phyloP scores from a whole-genome alignment of 2,113 vertebrate species.

The Muntiacus reevesi region DNA sequence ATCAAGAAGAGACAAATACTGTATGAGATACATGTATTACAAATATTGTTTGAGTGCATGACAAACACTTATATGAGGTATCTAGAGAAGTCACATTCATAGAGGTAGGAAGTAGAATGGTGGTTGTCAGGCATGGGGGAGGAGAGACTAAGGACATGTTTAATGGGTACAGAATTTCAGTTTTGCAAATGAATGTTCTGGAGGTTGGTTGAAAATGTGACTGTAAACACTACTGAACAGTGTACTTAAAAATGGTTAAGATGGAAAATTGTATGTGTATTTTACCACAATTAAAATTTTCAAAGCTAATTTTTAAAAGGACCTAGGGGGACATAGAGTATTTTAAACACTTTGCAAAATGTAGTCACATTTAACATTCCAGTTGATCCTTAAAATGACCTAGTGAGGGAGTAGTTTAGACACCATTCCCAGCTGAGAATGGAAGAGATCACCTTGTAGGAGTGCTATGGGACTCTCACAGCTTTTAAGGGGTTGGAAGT shows the following conservation, averaged over 20 bases:
- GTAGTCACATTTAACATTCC: not conserved
- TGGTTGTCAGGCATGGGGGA: not conserved
- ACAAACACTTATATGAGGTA: not conserved
- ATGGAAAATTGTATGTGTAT: not conserved
- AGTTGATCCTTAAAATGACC: not conserved
- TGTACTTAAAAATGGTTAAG: not conserved
- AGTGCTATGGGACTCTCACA: not conserved
- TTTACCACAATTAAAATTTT: not conserved
- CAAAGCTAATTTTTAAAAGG: not conserved
- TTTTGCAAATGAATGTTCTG: not conserved
- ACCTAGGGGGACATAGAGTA: not conserved
- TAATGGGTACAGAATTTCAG: not conserved
- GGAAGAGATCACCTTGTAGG: not conserved
- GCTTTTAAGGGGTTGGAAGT: not conserved
- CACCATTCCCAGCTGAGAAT: not conserved
- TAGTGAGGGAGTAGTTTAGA: not conserved
- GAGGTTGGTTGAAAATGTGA: not conserved
- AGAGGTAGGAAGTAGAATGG: not conserved
- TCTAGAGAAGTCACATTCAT: not conserved
- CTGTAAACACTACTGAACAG: not conserved
- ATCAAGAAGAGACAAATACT: not conserved
- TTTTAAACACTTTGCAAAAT: not conserved
- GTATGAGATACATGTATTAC: not conserved
- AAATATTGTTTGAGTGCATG: not conserved
- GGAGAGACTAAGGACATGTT: not conserved